Base-by-base conservation (phyloP, 2,888 invertebrate species). In the Belgica antarctica region DNA sequence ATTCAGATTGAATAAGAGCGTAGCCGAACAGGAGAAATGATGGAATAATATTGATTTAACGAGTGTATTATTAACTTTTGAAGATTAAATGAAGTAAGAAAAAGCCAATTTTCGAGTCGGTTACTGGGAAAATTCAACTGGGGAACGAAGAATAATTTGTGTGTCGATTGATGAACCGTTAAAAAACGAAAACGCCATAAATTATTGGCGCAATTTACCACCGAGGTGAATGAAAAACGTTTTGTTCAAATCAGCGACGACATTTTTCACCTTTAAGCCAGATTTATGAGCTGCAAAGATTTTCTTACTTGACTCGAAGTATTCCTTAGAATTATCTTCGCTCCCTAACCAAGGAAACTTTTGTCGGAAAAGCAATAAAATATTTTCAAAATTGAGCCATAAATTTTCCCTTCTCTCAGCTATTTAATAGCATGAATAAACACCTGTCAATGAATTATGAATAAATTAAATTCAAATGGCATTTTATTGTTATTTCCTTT, bases 361-460 rank as follows among this genome's bases (percentile, higher is more conserved):
- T 46, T 5, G 57, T 12, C 12, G 8, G 57, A n/a, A n/a, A n/a
- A 47, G 46, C 63, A 68, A 68, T 68, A 68, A 68, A 68, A 68
- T 57, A 57, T 57, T 46, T 19, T 68, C 5, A 57, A 70, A 70
- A 70, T 70, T 61, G 61, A 61, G 59, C 46, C 61, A 70, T 70
- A 70, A 70, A 70, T 70, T 57, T 70, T 57, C 41, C 62, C 46
- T 46, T 46, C 15, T 46, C n/a, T 19, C 22, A 19, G 24, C 31
- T 52, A 28, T 52, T 57, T 59, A 70, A 70, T 36, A 25, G 61
- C 25, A 70, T 61, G 61, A 70, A 70, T 70, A 70, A 70, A 70
- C 70, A 70, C 70, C 70, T 70, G 70, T 70, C 70, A 70, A 70
- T 70, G 70, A 70, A 70, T 70, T 70, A 70, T 70, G 70, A 70